Conservation (phyloP, 2,888 invertebrate genomes). For the Lasioglossum lativentre region DNA sequence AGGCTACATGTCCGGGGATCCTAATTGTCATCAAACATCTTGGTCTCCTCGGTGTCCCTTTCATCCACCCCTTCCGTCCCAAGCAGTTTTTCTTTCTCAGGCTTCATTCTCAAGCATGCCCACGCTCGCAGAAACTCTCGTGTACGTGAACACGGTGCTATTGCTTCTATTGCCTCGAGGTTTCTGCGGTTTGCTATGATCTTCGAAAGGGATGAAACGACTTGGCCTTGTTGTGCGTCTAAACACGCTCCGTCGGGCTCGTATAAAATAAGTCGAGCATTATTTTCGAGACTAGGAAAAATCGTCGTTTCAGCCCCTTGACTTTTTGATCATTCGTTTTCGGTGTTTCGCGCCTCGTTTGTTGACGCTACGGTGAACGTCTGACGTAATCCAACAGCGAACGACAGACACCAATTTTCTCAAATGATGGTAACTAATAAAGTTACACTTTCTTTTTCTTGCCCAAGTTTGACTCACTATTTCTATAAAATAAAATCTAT, state of each 20-base stretch:
- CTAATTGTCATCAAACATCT: conserved; percentile 26
- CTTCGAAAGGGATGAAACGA: conserved; percentile 50
- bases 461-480: too few species aligned
- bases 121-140: conserved; percentile 17
- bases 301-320: conserved; percentile 24
- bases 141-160: conserved; percentile 37
- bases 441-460: too few species aligned
- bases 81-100: conserved; percentile 18
- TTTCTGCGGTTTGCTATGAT: conserved; percentile 37
- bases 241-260: conserved; percentile 47
- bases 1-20: conserved; percentile 4
- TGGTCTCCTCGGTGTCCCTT: background rate
- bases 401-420: too few species aligned
- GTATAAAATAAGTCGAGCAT: conserved; percentile 45
- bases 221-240: conserved; percentile 47
- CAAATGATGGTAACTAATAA: too few species aligned
- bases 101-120: conserved; percentile 50
- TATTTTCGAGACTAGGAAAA: conserved; percentile 34
- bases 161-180: conserved; percentile 43
- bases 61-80: conserved; percentile 16
- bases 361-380: too few species aligned
- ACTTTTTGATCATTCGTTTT: background rate
- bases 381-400: background rate
- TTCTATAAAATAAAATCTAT: too few species aligned
- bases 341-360: background rate